Percentiles rank a stretch among this genome's conserved stretches.
Conservation (phyloP, 2,888 invertebrate species). For the Macrophya annulata region DNA sequence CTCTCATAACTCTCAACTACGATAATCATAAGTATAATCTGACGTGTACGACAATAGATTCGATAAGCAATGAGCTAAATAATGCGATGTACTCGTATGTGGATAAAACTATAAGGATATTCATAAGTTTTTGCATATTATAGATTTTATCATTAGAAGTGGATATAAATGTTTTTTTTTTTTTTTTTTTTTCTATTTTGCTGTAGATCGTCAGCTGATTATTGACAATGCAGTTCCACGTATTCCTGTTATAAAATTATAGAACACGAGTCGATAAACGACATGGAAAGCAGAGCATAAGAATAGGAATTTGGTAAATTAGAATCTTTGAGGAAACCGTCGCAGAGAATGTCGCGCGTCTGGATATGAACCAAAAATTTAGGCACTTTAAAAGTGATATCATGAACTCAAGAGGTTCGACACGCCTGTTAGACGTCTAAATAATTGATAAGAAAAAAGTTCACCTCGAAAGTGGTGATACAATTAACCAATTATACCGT, state of each 20-base stretch:
- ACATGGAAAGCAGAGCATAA: not conserved
- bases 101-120: not conserved
- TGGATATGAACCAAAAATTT: not conserved
- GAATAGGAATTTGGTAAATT: not conserved
- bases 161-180: not conserved
- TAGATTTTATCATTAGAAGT: conserved; percentile 16
- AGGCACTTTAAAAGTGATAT: not conserved
- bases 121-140: not conserved
- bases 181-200: not conserved
- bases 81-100: not conserved
- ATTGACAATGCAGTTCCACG: not conserved
- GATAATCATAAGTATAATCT: not conserved
- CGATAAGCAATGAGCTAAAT: conserved; percentile 2
- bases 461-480: not conserved
- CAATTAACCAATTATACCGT: conserved; percentile 29
- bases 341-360: not conserved
- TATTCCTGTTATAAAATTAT: conserved; percentile 7
- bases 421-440: not conserved
- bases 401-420: not conserved
- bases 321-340: not conserved
- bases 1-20: not conserved
- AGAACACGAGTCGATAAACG: not conserved
- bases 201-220: not conserved
- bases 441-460: not conserved
- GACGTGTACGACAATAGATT: not conserved